phyloP scores from a whole-genome alignment of 2,888 invertebrate genomes.

The Agrenia bidenticulata region DNA sequence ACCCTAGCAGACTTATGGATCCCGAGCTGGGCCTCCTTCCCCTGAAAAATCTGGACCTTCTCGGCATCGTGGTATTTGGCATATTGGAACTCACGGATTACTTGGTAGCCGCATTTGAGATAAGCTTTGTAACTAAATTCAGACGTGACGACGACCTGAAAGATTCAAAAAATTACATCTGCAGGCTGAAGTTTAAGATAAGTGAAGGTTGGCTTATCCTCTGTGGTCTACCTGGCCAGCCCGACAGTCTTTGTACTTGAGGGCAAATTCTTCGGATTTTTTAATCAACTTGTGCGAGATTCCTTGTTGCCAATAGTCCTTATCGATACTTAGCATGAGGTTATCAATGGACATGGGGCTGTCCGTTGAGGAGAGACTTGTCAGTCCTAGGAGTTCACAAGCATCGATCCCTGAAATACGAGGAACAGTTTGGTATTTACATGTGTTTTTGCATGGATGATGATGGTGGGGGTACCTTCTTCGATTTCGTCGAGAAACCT shows the following conservation, averaged over 20 bases:
- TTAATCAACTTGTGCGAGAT: background rate
- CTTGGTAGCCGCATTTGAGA: slow-evolving; percentile 19
- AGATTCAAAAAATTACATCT: too few species aligned
- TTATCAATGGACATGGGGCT: background rate
- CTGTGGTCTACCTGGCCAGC: background rate
- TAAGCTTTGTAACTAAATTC: slow-evolving; percentile 25
- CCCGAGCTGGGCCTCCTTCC: slow-evolving; percentile 8
- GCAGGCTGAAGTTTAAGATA: too few species aligned
- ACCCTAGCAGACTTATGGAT: background rate
- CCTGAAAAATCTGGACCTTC: slow-evolving; percentile 25
- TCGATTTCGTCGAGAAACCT: slow-evolving; percentile 10
- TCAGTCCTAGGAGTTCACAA: slow-evolving; percentile 11
- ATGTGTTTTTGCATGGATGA: background rate
- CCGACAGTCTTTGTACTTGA: slow-evolving; percentile 1
- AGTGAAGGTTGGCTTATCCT: too few species aligned
- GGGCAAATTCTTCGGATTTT: slow-evolving; percentile 2
- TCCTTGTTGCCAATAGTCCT: background rate
- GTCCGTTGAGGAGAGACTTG: background rate
- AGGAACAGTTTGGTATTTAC: background rate
- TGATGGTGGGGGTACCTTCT: slow-evolving; percentile 3
- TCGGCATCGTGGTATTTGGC: slow-evolving; percentile 21
- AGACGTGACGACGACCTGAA: slow-evolving; percentile 26
- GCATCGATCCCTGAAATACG: slow-evolving; percentile 10
- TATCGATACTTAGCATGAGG: background rate
- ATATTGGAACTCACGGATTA: slow-evolving; percentile 26